Evolutionary conservation across 92 coral and sea anemone species (phyloP), one percentile per base, ranked within the genome.

Genomic region (Phenganax stokvisi): DNA sequence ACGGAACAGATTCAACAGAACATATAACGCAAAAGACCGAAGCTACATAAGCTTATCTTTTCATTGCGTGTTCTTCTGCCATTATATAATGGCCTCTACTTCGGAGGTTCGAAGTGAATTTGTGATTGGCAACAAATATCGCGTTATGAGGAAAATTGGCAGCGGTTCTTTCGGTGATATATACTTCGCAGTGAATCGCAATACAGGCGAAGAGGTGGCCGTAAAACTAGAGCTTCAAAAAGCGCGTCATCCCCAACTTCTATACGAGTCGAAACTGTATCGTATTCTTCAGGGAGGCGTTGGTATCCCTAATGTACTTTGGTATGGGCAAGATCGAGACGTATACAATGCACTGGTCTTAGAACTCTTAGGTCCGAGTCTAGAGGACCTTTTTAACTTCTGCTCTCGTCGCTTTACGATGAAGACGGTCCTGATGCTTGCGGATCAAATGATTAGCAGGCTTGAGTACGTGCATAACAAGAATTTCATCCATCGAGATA

Each of bases 101-200:
- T 53, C 78, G 72, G 92, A 92, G 92, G 93, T 92, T 65, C 87
- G 98, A 74, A 86, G 94, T 74, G 99, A 96, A 80, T 96, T 96
- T 72, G 86, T 90, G 83, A 92, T 96, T 80, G 93, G 90, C 10
- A 93, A 93, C 2, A 96, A 96, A 84, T 96, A 92, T 65, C 99
- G 97, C 80, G 91, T 96, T 44, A 85, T 96, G 17, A 93, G 96
- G 37, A 96, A 96, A 86, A 96, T 96, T 74, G 99, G 99, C 72
- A 92, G 99, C 90, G 99, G 99, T 87, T 96, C 99, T 72, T 94
- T 96, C 47, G 99, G 99, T 72, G 99, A 96, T 73, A 96, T 96
- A 61, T 96, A 96, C 84, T 88, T 92, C 67, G 99, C 99, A 27
- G 90, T 88, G 81, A 89, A 87, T 74, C 84, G 87, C 68, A 89